These are phyloP conservation scores for Octodonta nipae DNA, from an alignment of 2,888 invertebrate genomes.

Conservation along the genomic window DNA sequence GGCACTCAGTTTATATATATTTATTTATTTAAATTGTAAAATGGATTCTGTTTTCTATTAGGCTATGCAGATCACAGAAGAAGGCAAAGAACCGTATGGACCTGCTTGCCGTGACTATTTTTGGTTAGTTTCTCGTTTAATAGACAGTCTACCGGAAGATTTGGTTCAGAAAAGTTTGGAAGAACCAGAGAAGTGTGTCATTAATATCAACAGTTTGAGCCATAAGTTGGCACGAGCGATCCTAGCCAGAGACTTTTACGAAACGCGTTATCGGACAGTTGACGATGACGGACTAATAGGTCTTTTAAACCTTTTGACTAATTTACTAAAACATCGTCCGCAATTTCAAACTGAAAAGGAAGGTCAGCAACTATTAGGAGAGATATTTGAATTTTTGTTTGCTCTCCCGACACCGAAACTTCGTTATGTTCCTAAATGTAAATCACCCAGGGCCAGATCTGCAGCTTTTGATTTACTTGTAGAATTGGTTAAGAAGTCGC, in stretches of 20 bases:
- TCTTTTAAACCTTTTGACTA: constrained; percentile 71
- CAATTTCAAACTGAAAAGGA: constrained; percentile 70
- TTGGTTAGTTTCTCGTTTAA: constrained; percentile 77
- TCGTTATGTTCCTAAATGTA: constrained; percentile 83
- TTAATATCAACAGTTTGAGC: constrained; percentile 55
- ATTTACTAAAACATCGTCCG: constrained; percentile 77
- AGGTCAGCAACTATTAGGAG: constrained; percentile 53
- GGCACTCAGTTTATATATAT: too few relatives aligned
- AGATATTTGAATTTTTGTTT: constrained; percentile 71
- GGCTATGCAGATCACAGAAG: constrained; percentile 43
- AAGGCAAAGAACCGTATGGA: constrained; percentile 88
- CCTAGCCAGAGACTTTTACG: constrained; percentile 64
- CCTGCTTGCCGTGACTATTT: constrained; percentile 91
- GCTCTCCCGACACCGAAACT: constrained; percentile 76
- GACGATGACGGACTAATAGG: constrained; percentile 88
- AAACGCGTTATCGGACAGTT: constrained; percentile 63
- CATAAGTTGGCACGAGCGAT: constrained; percentile 61
- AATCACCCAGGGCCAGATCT: constrained; percentile 75
- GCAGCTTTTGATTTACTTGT: constrained; percentile 84
- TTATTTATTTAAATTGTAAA: too few relatives aligned
- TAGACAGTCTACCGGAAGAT: constrained; percentile 73
- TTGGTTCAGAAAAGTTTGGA: constrained; percentile 54
- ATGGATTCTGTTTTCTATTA: neutral
- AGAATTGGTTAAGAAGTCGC: constrained; percentile 71
- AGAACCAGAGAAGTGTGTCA: constrained; percentile 40